Percentiles rank a stretch among this genome's conserved stretches.
Evolutionary conservation across 2,113 vertebrate genomes (phyloP).

Genomic region (Microcebus jonahi): DNA sequence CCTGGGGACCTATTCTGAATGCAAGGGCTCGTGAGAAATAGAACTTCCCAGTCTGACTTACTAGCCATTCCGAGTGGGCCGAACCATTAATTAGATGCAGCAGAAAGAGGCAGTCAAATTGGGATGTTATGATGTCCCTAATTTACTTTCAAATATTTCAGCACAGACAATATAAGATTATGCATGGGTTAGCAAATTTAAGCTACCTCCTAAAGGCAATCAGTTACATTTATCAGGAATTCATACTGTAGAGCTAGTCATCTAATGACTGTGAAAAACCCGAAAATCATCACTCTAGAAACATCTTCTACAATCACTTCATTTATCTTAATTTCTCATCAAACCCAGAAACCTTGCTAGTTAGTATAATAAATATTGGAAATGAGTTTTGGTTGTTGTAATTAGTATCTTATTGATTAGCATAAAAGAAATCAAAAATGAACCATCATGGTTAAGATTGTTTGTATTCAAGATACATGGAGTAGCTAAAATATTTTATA

Average conservation of each 20-base stretch:
- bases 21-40: neutral
- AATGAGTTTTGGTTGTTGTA: neutral
- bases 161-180: neutral
- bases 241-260: neutral
- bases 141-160: neutral
- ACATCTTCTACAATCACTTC: neutral
- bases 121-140: no score
- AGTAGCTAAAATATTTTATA: neutral
- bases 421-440: neutral
- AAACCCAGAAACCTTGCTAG: neutral
- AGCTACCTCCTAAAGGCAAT: neutral
- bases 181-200: neutral
- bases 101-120: neutral
- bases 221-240: neutral
- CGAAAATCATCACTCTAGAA: neutral
- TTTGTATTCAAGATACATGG: neutral
- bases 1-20: neutral
- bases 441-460: neutral
- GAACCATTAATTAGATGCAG: neutral
- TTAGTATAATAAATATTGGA: slow-evolving; percentile 14
- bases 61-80: neutral
- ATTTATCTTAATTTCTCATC: neutral
- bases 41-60: neutral
- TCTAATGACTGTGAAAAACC: neutral
- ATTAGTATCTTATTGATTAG: slow-evolving; percentile 13